Evolutionary conservation across 2,797 vertebrate species (phyloP).

Genomic region (Hippoglossus hippoglossus): DNA sequence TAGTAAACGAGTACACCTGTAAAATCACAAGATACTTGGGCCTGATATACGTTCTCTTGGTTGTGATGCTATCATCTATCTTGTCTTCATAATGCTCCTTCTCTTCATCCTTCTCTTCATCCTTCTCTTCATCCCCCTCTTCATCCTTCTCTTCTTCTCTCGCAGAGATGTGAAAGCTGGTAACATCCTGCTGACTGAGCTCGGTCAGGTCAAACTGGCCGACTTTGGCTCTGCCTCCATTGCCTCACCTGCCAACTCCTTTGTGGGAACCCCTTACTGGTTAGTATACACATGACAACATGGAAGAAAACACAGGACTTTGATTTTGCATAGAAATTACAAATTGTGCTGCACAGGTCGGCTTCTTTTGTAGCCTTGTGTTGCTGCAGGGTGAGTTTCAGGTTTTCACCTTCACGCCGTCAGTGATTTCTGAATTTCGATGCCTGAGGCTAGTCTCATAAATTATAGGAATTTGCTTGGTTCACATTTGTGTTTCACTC

Average conservation of each 20-base stretch:
- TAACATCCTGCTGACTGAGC: slow-evolving; percentile 98
- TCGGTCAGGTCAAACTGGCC: slow-evolving; percentile 97
- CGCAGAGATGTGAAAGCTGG: slow-evolving; percentile 98
- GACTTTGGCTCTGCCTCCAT: slow-evolving; percentile 99
- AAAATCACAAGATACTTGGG: slow-evolving; percentile 2
- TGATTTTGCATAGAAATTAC: too few species aligned
- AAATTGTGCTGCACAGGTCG: too few species aligned
- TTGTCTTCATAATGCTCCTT: neutral
- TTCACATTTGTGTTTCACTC: too few species aligned
- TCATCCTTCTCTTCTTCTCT: neutral
- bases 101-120: neutral
- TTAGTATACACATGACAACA: slow-evolving; percentile 72
- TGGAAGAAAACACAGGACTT: neutral
- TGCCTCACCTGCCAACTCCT: slow-evolving; percentile 97
- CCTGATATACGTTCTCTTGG: neutral
- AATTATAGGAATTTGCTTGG: too few species aligned
- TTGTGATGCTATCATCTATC: neutral
- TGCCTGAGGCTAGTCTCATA: too few species aligned
- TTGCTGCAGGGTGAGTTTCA: neutral
- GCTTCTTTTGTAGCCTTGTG: too few species aligned
- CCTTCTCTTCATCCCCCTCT: too few species aligned
- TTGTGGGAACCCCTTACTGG: slow-evolving; percentile 99
- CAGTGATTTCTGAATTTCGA: neutral
- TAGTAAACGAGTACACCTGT: too few species aligned
- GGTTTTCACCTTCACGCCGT: neutral